A percentile compares a stretch with the other conserved stretches of the same genome.
Conservation (phyloP, 2,113 vertebrate genomes). For the Micronycteris hirsuta region DNA sequence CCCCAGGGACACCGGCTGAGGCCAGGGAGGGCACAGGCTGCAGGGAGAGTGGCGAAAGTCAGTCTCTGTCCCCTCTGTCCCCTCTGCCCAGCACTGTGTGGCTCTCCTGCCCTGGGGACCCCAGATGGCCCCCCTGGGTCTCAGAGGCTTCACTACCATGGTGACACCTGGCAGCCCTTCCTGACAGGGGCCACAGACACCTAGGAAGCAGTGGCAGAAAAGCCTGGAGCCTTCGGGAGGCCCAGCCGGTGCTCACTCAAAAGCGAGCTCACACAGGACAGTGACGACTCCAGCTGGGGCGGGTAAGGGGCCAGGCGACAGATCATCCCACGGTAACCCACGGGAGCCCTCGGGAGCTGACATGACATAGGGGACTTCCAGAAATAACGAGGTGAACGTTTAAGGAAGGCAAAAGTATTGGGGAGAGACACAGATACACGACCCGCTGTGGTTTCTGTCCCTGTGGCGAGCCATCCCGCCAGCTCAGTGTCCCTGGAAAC, state of each 20-base stretch:
- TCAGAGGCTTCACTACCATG: neutral
- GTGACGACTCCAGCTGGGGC: neutral
- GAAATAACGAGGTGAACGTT: neutral
- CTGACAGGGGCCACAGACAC: neutral
- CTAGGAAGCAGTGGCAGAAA: neutral
- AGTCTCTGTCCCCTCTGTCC: neutral
- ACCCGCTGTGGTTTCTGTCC: neutral
- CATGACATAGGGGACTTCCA: neutral
- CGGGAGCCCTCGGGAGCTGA: neutral
- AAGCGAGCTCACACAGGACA: neutral
- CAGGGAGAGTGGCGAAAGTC: neutral
- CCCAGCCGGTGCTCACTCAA: neutral
- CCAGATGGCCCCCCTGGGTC: neutral
- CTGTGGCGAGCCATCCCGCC: neutral
- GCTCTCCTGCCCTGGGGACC: neutral
- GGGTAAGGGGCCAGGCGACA: neutral
- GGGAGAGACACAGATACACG: neutral
- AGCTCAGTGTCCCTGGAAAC: neutral
- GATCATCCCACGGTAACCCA: neutral
- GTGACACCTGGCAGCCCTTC: neutral
- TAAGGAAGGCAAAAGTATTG: neutral
- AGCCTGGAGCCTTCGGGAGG: neutral
- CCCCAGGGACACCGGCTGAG: neutral
- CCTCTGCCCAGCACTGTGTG: neutral
- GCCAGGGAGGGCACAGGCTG: neutral